Evolutionary conservation across 2,113 vertebrate genomes (phyloP).

Genomic region (Octodon degus): DNA sequence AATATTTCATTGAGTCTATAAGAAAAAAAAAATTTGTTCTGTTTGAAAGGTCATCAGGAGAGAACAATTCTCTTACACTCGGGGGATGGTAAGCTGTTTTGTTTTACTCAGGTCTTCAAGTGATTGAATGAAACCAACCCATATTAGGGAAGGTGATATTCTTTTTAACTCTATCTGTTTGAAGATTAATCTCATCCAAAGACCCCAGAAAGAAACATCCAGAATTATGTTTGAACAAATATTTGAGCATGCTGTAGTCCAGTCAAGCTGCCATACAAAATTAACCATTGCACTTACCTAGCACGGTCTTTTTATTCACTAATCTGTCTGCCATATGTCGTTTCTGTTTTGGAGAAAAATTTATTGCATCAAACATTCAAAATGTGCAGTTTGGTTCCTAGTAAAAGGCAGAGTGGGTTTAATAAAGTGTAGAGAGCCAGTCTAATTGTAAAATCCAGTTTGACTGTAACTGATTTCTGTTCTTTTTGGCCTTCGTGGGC

Average conservation of each 20-base stretch:
- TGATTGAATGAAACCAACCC: background rate
- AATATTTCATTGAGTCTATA: background rate
- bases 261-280: background rate
- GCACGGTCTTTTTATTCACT: slow-evolving; percentile 95
- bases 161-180: background rate
- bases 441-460: background rate
- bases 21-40: background rate
- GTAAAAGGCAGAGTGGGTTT: background rate
- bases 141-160: background rate
- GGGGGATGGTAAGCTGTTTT: background rate
- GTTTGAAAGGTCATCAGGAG: background rate
- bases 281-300: slow-evolving; percentile 87
- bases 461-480: background rate
- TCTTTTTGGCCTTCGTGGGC: background rate
- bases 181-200: background rate
- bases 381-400: background rate
- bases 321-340: slow-evolving; percentile 96
- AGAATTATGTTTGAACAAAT: background rate
- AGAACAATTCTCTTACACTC: background rate
- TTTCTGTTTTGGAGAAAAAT: slow-evolving; percentile 88
- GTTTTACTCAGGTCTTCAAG: background rate
- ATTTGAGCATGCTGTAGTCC: background rate
- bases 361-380: slow-evolving; percentile 51
- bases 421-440: background rate
- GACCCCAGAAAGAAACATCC: background rate